Base-by-base conservation (phyloP, 2,113 vertebrate genomes). In the Chlorodrepanis virens region DNA sequence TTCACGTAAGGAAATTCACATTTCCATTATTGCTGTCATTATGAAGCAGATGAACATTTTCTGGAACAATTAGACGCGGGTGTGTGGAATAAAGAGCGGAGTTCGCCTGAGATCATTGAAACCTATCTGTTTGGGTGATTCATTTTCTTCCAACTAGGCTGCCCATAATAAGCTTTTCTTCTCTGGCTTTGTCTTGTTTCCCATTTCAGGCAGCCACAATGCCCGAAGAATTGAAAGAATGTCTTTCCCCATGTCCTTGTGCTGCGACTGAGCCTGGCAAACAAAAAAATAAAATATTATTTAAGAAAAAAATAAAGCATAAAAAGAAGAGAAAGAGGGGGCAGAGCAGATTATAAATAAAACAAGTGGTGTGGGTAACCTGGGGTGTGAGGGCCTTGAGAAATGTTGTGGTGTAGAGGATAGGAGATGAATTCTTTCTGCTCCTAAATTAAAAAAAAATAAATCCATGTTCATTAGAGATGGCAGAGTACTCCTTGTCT, bases 111-210 rank as follows among this genome's bases (percentile, higher is more conserved):
- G 98, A 98, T 98, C 97, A 97, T 91, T 76, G 97, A 98, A 98
- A 98, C 94, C 97, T 98, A 97, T 97, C 97, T 97, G 97, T 97
- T 97, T 98, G 97, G 97, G 97, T 98, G 98, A 98, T 97, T 98
- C 98, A 98, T 98, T 98, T 98, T 98, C 97, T 97, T 96, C 97
- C 96, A 97, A 98, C 97, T 97, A 98, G 96, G 97, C 97, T 97
- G 92, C 81, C 97, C 97, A 98, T 97, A 98, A 98, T 98, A 98
- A 97, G 98, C 98, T 98, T 98, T 98, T 98, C 97, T 98, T 97
- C 95, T 94, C 80, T 54, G 97, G 93, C 97, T 97, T 98, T 98
- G 98, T 98, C 98, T 98, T 97, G 97, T 94, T 98, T 98, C 97
- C 95, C 97, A 91, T 98, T 98, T 98, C 98, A 98, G 96, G 96